These are phyloP conservation scores for Chaetorhynchus papuensis DNA, from an alignment of 2,113 vertebrate species.

Conservation along the genomic window DNA sequence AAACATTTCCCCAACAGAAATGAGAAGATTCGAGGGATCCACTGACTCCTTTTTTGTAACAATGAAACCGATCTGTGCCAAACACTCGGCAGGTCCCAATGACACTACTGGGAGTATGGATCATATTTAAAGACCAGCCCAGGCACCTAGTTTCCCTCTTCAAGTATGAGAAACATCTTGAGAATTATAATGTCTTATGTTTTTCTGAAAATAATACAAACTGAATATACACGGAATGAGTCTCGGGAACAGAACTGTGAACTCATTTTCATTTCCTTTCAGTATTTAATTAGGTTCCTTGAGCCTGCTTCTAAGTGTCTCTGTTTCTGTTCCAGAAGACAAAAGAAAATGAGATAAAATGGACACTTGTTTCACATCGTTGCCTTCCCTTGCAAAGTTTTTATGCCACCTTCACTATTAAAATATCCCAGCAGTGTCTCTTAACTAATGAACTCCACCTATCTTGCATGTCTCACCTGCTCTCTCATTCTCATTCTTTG, in stretches of 20 bases:
- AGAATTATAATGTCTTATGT: constrained; percentile 52
- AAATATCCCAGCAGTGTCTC: background rate
- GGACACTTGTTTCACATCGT: background rate
- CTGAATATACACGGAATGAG: constrained; percentile 44
- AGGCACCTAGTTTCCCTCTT: constrained; percentile 20
- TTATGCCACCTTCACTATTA: background rate
- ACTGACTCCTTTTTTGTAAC: background rate
- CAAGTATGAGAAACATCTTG: constrained; percentile 42
- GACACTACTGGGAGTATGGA: background rate
- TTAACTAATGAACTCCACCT: background rate
- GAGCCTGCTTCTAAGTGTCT: constrained; percentile 42
- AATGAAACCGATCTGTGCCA: background rate
- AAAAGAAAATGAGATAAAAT: constrained; percentile 63
- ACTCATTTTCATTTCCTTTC: constrained; percentile 68
- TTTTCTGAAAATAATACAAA: constrained; percentile 65
- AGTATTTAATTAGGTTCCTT: constrained; percentile 37
- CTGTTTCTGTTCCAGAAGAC: constrained; percentile 45
- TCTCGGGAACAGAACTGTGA: constrained; percentile 45
- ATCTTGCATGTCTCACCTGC: background rate
- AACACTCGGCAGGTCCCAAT: background rate
- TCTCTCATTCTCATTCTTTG: background rate
- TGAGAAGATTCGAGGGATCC: background rate
- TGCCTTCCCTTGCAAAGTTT: background rate
- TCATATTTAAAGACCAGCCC: background rate
- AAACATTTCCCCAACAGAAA: background rate